These are phyloP conservation scores for Cataglyphis albicans DNA, from an alignment of 2,888 invertebrate genomes.

Conservation along the genomic window DNA sequence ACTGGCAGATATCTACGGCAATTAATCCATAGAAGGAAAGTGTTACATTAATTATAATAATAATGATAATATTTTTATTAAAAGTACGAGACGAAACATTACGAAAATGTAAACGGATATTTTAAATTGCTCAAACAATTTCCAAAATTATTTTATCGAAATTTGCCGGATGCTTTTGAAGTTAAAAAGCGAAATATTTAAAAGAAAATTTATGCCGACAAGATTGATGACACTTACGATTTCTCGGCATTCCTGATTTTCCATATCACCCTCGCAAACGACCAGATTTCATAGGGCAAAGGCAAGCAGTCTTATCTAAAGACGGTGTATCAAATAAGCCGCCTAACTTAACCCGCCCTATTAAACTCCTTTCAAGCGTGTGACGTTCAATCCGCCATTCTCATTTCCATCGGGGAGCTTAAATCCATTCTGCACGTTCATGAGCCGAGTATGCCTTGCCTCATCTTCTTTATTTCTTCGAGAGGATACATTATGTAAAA, in stretches of 20 bases:
- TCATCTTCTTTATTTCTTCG: slow-evolving; percentile 2
- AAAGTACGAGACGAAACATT: not conserved
- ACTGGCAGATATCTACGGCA: not conserved
- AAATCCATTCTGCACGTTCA: slow-evolving; percentile 10
- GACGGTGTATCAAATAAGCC: slow-evolving; percentile 75
- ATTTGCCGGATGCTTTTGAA: not conserved
- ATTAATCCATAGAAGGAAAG: not conserved
- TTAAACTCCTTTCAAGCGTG: slow-evolving; percentile 69
- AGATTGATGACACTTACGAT: slow-evolving; percentile 11
- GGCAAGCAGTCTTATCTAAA: slow-evolving; percentile 42
- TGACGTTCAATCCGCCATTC: slow-evolving; percentile 69
- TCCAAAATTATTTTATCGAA: slow-evolving; percentile 4
- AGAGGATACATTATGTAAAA: slow-evolving; percentile 69
- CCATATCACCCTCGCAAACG: slow-evolving; percentile 23
- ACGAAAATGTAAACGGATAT: not conserved
- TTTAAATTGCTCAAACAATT: not conserved
- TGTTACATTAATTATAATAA: not conserved
- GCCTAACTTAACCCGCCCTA: slow-evolving; percentile 74
- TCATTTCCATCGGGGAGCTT: slow-evolving; percentile 58
- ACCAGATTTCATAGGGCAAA: slow-evolving; percentile 33
- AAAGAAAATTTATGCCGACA: not conserved
- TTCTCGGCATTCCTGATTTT: not conserved
- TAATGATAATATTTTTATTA: not conserved
- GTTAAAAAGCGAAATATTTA: not conserved
- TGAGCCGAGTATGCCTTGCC: slow-evolving; percentile 10